phyloP scores from a whole-genome alignment of 2,888 invertebrate species.

The Cheilosia impressa region DNA sequence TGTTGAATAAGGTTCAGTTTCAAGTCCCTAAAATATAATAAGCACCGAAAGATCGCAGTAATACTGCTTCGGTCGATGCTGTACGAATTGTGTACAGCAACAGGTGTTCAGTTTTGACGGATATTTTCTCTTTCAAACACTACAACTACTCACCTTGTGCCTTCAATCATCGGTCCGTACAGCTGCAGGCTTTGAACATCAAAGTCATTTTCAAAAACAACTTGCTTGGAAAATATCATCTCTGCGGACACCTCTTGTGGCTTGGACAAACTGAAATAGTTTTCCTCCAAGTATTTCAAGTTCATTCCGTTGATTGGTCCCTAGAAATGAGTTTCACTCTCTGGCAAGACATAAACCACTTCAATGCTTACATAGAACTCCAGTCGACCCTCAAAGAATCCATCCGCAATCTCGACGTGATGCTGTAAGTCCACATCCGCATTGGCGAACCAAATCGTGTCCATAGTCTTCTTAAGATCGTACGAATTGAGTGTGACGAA shows the following conservation, averaged over 20 bases:
- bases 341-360: too few species aligned
- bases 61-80: too few species aligned
- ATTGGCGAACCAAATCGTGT: constrained; percentile 85
- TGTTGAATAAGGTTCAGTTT: background rate
- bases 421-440: constrained; percentile 78
- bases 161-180: constrained; percentile 79
- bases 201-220: constrained; percentile 81
- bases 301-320: constrained; percentile 84
- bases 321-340: constrained; percentile 78
- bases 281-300: constrained; percentile 83
- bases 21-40: background rate
- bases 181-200: constrained; percentile 79
- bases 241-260: constrained; percentile 83
- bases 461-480: constrained; percentile 80
- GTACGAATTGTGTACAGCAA: too few species aligned
- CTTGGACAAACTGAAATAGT: constrained; percentile 85
- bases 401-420: constrained; percentile 77
- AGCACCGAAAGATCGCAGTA: background rate
- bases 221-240: constrained; percentile 83
- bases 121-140: too few species aligned
- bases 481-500: constrained; percentile 83
- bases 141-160: constrained; percentile 78
- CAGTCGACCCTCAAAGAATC: constrained; percentile 79
- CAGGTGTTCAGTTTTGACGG: too few species aligned
- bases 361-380: constrained; percentile 78